Percentiles rank a stretch among this genome's conserved stretches.
These are phyloP conservation scores for Drosophila mimetica DNA, from an alignment of 2,888 invertebrate species.

Conservation along the genomic window DNA sequence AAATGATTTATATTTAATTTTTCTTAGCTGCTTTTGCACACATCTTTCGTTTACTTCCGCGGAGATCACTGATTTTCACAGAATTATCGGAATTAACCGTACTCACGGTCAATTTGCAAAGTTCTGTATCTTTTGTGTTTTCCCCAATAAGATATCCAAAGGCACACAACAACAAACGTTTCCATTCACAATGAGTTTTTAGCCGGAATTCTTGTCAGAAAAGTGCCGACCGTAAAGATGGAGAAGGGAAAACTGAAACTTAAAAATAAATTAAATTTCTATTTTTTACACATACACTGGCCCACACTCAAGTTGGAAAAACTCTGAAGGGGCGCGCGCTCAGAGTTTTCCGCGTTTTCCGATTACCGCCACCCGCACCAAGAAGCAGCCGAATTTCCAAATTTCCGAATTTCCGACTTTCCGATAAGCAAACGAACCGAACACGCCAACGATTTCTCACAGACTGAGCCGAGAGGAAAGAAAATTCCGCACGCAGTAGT, in stretches of 20 bases:
- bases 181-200: conserved; percentile 63
- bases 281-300: conserved; percentile 42
- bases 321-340: conserved; percentile 62
- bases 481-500: conserved; percentile 74
- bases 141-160: conserved; percentile 25
- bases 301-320: conserved; percentile 32
- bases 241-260: conserved; percentile 59
- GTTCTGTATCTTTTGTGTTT: conserved; percentile 44
- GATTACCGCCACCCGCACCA: conserved; percentile 60
- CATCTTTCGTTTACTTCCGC: not conserved
- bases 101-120: conserved; percentile 73
- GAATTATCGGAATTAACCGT: conserved; percentile 17
- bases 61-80: conserved; percentile 12
- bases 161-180: conserved; percentile 55
- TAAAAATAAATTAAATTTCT: conserved; percentile 75
- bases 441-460: conserved; percentile 81
- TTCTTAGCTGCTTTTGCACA: not conserved
- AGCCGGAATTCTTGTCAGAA: conserved; percentile 65
- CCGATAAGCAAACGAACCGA: conserved; percentile 61
- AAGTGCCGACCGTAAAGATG: conserved; percentile 48
- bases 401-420: conserved; percentile 13
- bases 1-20: conserved; percentile 21
- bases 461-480: conserved; percentile 68
- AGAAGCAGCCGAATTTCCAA: conserved; percentile 44
- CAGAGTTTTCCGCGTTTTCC: conserved; percentile 62